These are phyloP conservation scores for Poecile atricapillus DNA, from an alignment of 2,113 vertebrate species.

Conservation along the genomic window DNA sequence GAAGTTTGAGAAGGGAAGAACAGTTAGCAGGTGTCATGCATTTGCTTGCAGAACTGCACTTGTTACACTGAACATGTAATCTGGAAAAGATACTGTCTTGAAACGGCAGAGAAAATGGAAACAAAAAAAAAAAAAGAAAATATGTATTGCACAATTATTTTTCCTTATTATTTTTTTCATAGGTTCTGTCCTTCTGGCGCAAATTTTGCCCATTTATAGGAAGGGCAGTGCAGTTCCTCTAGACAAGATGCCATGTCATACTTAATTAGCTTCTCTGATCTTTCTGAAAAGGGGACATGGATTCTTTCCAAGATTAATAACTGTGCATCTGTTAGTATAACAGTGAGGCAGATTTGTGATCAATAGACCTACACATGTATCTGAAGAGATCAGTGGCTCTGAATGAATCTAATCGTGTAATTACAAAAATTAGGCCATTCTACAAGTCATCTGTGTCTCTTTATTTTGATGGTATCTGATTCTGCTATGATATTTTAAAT, in stretches of 20 bases:
- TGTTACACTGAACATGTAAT: not conserved
- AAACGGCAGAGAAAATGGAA: not conserved
- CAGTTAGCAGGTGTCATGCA: not conserved
- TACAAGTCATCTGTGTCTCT: conserved; percentile 8
- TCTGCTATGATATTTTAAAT: not conserved
- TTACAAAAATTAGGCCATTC: conserved; percentile 48
- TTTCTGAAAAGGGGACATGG: conserved; percentile 33
- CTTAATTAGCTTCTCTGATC: conserved; percentile 54
- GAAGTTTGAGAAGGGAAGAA: not conserved
- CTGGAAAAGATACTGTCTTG: not conserved
- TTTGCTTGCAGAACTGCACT: not conserved
- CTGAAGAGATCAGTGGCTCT: conserved; percentile 54
- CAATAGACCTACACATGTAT: conserved; percentile 58
- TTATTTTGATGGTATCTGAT: conserved; percentile 28
- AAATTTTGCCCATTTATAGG: not conserved
- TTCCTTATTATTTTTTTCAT: not conserved
- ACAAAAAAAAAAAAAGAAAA: not conserved
- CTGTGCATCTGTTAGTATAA: conserved; percentile 57
- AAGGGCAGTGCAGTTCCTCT: conserved; percentile 20
- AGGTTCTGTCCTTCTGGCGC: not conserved
- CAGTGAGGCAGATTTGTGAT: conserved; percentile 42
- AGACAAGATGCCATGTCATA: conserved; percentile 13
- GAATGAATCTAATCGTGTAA: conserved; percentile 47
- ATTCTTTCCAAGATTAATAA: conserved; percentile 63
- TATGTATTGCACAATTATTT: not conserved